Percentiles rank a stretch among this genome's conserved stretches.
Conservation (phyloP, 2,888 invertebrate genomes). For the Xanthia icteritia region DNA sequence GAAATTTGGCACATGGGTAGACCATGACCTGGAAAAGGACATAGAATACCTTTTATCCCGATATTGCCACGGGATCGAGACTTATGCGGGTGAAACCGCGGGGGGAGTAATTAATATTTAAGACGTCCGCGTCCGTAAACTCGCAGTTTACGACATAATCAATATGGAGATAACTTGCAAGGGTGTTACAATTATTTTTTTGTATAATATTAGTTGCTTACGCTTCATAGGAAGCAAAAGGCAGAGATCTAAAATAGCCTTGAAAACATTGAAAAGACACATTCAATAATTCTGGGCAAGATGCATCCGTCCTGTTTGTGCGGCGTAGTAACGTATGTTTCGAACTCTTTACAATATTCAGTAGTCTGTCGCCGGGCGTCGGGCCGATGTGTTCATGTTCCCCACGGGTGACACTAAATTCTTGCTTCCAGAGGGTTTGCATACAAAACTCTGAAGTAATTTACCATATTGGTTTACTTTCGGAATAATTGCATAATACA, state of each 20-base stretch:
- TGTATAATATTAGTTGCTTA: not conserved
- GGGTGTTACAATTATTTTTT: not conserved
- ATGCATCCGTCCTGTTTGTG: constrained; percentile 13
- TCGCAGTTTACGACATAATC: not conserved
- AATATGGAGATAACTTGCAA: not conserved
- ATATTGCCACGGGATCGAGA: no score
- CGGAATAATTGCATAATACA: not conserved
- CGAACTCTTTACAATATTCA: constrained; percentile 50
- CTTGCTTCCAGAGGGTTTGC: constrained; percentile 10
- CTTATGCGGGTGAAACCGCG: no score
- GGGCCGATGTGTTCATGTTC: constrained; percentile 10
- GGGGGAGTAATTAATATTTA: not conserved
- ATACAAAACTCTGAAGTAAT: constrained; percentile 6
- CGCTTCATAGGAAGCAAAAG: no score
- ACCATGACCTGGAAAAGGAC: no score
- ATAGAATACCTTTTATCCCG: no score
- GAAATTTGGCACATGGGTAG: no score
- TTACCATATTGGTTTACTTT: not conserved
- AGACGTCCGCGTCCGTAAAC: no score
- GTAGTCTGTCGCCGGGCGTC: constrained; percentile 13
- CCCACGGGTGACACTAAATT: constrained; percentile 10
- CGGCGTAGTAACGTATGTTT: constrained; percentile 14
- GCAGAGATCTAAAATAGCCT: not conserved
- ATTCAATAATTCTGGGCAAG: constrained; percentile 8
- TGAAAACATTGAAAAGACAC: not conserved